These are phyloP conservation scores for Calyptomena viridis DNA, from an alignment of 2,113 vertebrate genomes.

Conservation along the genomic window DNA sequence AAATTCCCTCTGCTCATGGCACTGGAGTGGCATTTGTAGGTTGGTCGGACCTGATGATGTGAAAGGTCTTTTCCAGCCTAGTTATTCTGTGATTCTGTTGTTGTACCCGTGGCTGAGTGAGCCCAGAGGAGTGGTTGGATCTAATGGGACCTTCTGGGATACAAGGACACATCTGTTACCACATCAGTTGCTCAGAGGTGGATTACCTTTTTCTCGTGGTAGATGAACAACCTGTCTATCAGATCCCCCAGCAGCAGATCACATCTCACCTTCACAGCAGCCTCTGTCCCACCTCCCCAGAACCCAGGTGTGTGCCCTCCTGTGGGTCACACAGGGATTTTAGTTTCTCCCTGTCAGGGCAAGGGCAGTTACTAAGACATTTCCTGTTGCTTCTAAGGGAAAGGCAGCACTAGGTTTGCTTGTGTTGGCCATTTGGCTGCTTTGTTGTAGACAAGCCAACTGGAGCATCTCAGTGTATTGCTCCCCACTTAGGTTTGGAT, in stretches of 20 bases:
- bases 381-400: background rate
- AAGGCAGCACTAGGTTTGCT: background rate
- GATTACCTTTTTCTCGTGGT: background rate
- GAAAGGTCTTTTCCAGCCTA: no score
- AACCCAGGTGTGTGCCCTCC: background rate
- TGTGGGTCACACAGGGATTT: no score
- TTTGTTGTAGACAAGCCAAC: background rate
- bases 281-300: background rate
- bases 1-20: background rate
- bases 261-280: background rate
- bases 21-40: background rate
- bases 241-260: no score
- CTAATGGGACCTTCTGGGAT: background rate
- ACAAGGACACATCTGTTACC: background rate
- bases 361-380: background rate
- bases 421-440: rapidly evolving
- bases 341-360: background rate
- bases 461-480: background rate
- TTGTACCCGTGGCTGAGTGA: background rate
- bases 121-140: background rate
- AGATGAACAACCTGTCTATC: no score
- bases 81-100: no score
- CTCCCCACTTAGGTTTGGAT: background rate
- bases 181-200: background rate
- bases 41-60: no score